Percentiles rank a stretch among this genome's conserved stretches.
phyloP scores from a whole-genome alignment of 53 echinoderm and acorn worm species.

The Holothuria leucospilota region DNA sequence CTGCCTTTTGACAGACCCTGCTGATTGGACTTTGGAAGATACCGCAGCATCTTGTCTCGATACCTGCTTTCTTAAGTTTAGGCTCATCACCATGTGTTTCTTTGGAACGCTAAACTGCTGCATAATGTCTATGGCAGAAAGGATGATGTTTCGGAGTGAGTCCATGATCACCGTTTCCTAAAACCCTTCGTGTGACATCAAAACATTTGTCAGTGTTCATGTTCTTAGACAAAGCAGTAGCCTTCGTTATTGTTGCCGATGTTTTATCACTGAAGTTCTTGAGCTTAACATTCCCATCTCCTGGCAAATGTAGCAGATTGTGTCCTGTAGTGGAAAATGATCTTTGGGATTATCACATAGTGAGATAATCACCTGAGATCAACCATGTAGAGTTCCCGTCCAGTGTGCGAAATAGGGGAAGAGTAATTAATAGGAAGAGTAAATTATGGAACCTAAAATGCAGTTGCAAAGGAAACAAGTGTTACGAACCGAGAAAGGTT shows the following conservation, averaged over 20 bases:
- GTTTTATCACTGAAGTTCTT: conserved; percentile 25
- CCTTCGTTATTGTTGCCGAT: conserved; percentile 31
- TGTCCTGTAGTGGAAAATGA: background rate
- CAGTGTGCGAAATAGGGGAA: too few species aligned
- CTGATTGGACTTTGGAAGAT: conserved; percentile 28
- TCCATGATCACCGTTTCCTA: background rate
- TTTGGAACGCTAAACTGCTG: conserved; percentile 44
- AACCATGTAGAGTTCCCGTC: too few species aligned
- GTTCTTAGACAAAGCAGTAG: conserved; percentile 18
- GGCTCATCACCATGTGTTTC: conserved; percentile 28
- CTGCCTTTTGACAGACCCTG: conserved; percentile 34
- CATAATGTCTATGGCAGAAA: conserved; percentile 25
- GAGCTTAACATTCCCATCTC: conserved; percentile 17
- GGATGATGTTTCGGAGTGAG: conserved; percentile 20
- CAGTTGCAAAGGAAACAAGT: too few species aligned
- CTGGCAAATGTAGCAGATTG: conserved; percentile 45
- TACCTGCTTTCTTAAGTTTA: background rate
- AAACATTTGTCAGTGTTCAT: conserved; percentile 54
- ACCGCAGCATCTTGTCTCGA: conserved; percentile 44
- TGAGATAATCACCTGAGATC: background rate
- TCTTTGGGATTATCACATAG: too few species aligned
- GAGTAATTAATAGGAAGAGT: too few species aligned
- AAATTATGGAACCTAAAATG: too few species aligned
- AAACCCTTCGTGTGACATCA: conserved; percentile 29
- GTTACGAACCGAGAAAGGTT: too few species aligned